A percentile compares a stretch with the other conserved stretches of the same genome.
phyloP scores from a whole-genome alignment of 1,140 invertebrate genomes.

The Ceratosolen fusciceps region DNA sequence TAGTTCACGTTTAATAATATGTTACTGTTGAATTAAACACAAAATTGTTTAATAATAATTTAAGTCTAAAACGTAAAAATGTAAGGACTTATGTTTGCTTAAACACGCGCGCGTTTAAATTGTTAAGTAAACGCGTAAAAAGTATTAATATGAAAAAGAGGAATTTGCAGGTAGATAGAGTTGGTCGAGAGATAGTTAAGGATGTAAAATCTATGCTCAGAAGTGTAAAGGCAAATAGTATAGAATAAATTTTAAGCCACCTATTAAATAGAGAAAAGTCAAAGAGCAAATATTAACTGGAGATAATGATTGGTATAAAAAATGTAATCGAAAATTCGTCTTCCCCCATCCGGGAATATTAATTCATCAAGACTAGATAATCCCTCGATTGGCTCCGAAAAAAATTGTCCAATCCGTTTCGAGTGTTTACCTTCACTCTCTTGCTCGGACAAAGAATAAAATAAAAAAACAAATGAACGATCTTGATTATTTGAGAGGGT shows the following conservation, averaged over 20 bases:
- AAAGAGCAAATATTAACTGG: not conserved
- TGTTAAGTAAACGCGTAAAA: too few species aligned
- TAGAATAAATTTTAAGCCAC: too few species aligned
- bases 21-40: too few species aligned
- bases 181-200: too few species aligned
- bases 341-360: not conserved
- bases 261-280: conserved; percentile 4
- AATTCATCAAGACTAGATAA: not conserved
- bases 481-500: conserved; percentile 19
- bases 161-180: not conserved
- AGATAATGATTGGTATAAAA: not conserved
- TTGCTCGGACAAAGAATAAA: not conserved
- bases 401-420: conserved; percentile 25
- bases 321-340: not conserved
- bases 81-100: too few species aligned
- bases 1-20: too few species aligned
- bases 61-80: too few species aligned
- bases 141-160: too few species aligned
- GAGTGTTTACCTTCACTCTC: conserved; percentile 24
- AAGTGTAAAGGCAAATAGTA: not conserved
- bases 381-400: not conserved
- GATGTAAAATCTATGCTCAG: not conserved
- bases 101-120: too few species aligned
- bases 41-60: too few species aligned
- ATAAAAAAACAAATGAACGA: conserved; percentile 17